Evolutionary conservation across 2,113 vertebrate genomes (phyloP).

Genomic region (Ia io): DNA sequence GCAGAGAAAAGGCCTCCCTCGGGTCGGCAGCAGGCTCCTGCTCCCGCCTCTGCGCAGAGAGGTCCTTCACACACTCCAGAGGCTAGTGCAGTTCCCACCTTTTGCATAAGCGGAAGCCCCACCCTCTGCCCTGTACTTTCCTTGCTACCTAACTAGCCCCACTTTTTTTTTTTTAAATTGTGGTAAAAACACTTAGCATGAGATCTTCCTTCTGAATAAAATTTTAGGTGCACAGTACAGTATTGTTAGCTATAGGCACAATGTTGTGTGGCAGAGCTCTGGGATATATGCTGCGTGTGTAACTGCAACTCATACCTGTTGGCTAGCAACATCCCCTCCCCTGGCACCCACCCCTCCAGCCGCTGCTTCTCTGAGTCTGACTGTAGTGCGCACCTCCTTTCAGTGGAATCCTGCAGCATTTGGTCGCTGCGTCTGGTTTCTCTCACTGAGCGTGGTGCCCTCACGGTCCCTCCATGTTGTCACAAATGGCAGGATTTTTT

Average conservation of each 20-base stretch:
- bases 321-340: neutral
- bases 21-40: neutral
- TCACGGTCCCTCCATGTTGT: fast-evolving
- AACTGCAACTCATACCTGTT: neutral
- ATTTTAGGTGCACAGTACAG: neutral
- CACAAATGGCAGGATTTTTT: neutral
- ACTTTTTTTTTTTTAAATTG: neutral
- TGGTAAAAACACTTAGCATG: neutral
- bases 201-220: neutral
- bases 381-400: neutral
- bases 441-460: fast-evolving
- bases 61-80: neutral
- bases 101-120: neutral
- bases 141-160: too few species aligned
- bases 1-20: neutral
- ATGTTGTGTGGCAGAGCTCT: neutral
- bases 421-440: neutral
- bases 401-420: fast-evolving
- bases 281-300: too few species aligned
- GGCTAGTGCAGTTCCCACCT: fast-evolving
- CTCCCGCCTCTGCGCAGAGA: neutral
- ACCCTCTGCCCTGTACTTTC: too few species aligned
- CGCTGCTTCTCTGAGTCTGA: neutral
- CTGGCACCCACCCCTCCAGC: too few species aligned
- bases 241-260: neutral